These are phyloP conservation scores for Gobiocypris rarus DNA, from an alignment of 2,113 vertebrate genomes.

Conservation along the genomic window DNA sequence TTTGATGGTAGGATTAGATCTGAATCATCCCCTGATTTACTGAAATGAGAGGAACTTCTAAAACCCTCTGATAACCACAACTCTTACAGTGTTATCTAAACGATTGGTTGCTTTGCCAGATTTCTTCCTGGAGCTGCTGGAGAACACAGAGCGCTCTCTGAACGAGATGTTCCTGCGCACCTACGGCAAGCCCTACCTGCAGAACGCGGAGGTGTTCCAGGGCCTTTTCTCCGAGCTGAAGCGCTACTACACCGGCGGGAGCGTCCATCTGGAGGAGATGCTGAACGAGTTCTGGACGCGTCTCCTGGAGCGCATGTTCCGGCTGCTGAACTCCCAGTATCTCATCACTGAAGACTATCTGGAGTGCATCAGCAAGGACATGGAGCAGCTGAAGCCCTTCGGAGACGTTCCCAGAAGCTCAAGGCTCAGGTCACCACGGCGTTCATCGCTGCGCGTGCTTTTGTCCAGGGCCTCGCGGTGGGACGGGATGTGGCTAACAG, in stretches of 20 bases:
- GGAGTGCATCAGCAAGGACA: constrained; percentile 93
- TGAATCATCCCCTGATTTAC: too few species aligned
- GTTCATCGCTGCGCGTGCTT: constrained; percentile 92
- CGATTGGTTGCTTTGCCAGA: constrained; percentile 62
- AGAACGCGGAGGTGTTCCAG: constrained; percentile 88
- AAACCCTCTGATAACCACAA: too few species aligned
- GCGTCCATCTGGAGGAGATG: constrained; percentile 87
- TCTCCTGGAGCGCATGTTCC: constrained; percentile 87
- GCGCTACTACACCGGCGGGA: constrained; percentile 83
- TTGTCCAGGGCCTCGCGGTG: constrained; percentile 94
- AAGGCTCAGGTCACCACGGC: constrained; percentile 93
- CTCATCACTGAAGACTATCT: constrained; percentile 84
- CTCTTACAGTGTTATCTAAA: too few species aligned
- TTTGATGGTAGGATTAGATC: constrained; percentile 86
- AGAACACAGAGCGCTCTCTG: constrained; percentile 83
- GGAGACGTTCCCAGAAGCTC: constrained; percentile 93
- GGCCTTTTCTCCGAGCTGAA: constrained; percentile 85
- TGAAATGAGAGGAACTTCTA: too few species aligned
- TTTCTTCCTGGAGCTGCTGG: constrained; percentile 86
- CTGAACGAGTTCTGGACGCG: constrained; percentile 88
- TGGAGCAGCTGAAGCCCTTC: constrained; percentile 94
- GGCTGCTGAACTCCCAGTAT: constrained; percentile 87
- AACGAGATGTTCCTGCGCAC: constrained; percentile 88
- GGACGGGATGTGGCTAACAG: constrained; percentile 94
- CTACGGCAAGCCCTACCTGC: constrained; percentile 85